Percentiles rank a stretch among this genome's conserved stretches.
These are phyloP conservation scores for Macrosoma leucophasiata DNA, from an alignment of 2,888 invertebrate species.

Conservation along the genomic window DNA sequence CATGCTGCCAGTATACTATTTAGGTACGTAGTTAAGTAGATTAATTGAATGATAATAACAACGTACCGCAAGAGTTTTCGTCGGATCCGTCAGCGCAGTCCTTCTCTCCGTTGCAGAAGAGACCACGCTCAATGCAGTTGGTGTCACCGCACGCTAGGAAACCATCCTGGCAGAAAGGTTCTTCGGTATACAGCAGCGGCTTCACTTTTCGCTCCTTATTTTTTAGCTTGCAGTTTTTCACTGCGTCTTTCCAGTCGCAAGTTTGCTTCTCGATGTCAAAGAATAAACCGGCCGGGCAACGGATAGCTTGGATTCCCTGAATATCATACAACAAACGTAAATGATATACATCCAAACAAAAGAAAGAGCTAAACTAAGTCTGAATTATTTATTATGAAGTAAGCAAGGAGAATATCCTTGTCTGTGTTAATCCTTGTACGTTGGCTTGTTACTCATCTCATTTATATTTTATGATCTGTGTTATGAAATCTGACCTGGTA, in stretches of 20 bases:
- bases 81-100: conserved; percentile 93
- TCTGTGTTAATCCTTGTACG: too few relatives aligned
- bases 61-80: conserved; percentile 93
- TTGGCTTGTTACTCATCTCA: too few relatives aligned
- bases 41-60: neutral
- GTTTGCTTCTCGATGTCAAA: conserved; percentile 97
- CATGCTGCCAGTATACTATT: too few relatives aligned
- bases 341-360: too few relatives aligned
- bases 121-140: conserved; percentile 89
- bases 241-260: conserved; percentile 95
- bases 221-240: conserved; percentile 94
- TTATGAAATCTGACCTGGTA: neutral
- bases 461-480: too few relatives aligned
- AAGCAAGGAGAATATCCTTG: too few relatives aligned
- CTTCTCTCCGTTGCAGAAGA: conserved; percentile 95
- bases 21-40: conserved; percentile 1
- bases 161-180: conserved; percentile 91
- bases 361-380: too few relatives aligned
- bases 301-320: conserved; percentile 93
- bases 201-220: conserved; percentile 92
- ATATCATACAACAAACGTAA: too few relatives aligned
- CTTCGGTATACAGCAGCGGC: conserved; percentile 91
- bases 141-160: conserved; percentile 92
- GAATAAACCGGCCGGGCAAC: conserved; percentile 93
- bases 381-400: too few relatives aligned